Base-by-base conservation (phyloP, 2,797 vertebrate genomes). In the Fringilla coelebs region DNA sequence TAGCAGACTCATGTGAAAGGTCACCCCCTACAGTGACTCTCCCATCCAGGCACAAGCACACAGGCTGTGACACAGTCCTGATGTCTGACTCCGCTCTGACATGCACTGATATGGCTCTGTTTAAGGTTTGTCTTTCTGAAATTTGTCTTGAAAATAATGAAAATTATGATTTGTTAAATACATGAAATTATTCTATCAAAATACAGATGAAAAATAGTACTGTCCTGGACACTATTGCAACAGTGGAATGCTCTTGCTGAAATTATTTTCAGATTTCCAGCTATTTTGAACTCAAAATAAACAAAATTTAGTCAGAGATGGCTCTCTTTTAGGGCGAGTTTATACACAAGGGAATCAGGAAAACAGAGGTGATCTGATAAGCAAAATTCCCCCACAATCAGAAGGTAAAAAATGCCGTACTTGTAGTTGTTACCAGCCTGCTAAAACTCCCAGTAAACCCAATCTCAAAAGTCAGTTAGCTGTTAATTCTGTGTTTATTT, bases 21-120 rank as follows among this genome's bases (percentile, higher is more conserved):
- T 10, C 61, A 17, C 8, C 22, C n/a, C 36, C 18, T 31, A 3
- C 5, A 58, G 21, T 48, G 71, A 67, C 24, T 57, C 7, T 7
- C 32, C 12, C 1, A 6, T 75, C 46, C n/a, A 75, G 38, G 83
- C 25, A 58, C 24, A 72, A 18, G 62, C 17, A 31, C 38, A 86
- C 16, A 71, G 14, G 38, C 36, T 21, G 1, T 5, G 16, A 29
- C 21, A 48, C 11, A 43, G 14, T 17, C 32, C 28, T 74, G 38
- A 58, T 0, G 0, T 38, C 26, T 3, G 7, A 32, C 10, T 76
- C 60, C 0, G 0, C 7, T 87, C 25, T 13, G 34, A 65, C 82
- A 22, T 13, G 38, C 21, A 40, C 9, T 22, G 4, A 40, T 17
- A 60, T 2, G 3, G 13, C 8, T 25, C 26, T 29, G 17, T 15